Evolutionary conservation across 2,113 vertebrate genomes (phyloP).

Genomic region (Peucedramus taeniatus): DNA sequence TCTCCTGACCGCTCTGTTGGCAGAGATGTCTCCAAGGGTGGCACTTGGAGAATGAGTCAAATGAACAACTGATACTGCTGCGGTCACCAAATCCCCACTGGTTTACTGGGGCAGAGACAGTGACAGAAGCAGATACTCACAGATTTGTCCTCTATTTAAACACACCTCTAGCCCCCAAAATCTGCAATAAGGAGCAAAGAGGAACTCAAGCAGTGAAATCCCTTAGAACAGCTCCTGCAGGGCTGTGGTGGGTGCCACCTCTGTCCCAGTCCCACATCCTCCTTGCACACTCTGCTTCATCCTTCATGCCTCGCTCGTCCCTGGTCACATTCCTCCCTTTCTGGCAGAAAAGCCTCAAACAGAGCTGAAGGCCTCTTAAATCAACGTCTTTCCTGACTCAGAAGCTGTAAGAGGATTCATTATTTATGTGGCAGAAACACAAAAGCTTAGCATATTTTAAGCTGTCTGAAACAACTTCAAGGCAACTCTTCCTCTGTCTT

Average conservation of each 20-base stretch:
- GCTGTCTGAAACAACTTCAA: constrained; percentile 50
- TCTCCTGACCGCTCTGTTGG: neutral
- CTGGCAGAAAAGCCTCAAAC: neutral
- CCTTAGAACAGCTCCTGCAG: neutral
- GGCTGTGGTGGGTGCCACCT: neutral
- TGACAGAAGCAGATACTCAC: neutral
- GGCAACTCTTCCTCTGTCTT: constrained; percentile 2
- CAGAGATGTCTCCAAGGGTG: neutral
- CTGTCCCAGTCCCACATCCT: neutral
- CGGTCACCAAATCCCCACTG: neutral
- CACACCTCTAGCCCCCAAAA: neutral
- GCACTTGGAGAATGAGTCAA: neutral
- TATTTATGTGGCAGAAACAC: constrained; percentile 65
- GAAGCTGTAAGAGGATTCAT: constrained; percentile 65
- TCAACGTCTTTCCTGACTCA: constrained; percentile 22
- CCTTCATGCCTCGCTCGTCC: neutral
- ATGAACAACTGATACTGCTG: neutral
- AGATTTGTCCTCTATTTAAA: neutral
- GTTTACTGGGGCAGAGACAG: neutral
- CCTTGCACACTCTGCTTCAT: neutral
- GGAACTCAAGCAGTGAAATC: neutral
- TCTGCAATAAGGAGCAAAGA: neutral
- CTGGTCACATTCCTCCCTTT: neutral
- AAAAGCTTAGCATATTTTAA: constrained; percentile 62
- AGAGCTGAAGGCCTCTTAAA: constrained; percentile 46